Percentiles rank a stretch among this genome's conserved stretches.
Evolutionary conservation across 2,113 vertebrate species (phyloP).

Genomic region (Haliaeetus leucogaster): DNA sequence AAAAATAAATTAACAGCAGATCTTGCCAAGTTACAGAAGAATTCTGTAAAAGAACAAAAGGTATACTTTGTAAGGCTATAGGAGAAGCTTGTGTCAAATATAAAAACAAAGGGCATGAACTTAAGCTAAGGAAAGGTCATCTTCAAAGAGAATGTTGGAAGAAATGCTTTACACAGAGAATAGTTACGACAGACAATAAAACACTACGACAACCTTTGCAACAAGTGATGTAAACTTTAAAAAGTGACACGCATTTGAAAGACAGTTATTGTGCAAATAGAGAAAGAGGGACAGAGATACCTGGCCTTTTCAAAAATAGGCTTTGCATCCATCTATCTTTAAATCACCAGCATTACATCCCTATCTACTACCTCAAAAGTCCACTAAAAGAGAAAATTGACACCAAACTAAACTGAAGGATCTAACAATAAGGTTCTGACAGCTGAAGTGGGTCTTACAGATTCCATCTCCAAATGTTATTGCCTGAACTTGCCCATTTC

Average conservation of each 20-base stretch:
- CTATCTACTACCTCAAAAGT: background rate
- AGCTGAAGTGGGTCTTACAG: background rate
- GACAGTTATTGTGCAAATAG: slow-evolving; percentile 48
- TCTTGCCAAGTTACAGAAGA: background rate
- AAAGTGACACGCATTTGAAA: slow-evolving; percentile 44
- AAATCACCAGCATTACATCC: background rate
- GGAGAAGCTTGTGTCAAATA: background rate
- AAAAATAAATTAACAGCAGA: background rate
- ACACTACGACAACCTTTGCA: slow-evolving; percentile 9
- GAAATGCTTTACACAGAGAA: slow-evolving; percentile 24
- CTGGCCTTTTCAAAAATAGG: slow-evolving; percentile 56
- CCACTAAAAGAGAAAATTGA: slow-evolving; percentile 35
- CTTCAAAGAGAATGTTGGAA: slow-evolving; percentile 22
- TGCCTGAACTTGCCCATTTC: slow-evolving; percentile 1
- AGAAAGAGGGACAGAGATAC: background rate
- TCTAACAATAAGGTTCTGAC: slow-evolving; percentile 3
- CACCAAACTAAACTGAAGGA: slow-evolving; percentile 6
- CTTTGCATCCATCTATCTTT: background rate
- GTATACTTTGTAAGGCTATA: background rate
- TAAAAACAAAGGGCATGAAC: slow-evolving; percentile 32
- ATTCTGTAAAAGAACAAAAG: background rate
- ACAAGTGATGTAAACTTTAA: slow-evolving; percentile 52
- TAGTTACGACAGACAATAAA: slow-evolving; percentile 47
- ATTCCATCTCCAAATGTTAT: slow-evolving; percentile 34
- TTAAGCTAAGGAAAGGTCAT: slow-evolving; percentile 34